Conservation (phyloP, 2,113 vertebrate genomes). For the Eulemur rufifrons region DNA sequence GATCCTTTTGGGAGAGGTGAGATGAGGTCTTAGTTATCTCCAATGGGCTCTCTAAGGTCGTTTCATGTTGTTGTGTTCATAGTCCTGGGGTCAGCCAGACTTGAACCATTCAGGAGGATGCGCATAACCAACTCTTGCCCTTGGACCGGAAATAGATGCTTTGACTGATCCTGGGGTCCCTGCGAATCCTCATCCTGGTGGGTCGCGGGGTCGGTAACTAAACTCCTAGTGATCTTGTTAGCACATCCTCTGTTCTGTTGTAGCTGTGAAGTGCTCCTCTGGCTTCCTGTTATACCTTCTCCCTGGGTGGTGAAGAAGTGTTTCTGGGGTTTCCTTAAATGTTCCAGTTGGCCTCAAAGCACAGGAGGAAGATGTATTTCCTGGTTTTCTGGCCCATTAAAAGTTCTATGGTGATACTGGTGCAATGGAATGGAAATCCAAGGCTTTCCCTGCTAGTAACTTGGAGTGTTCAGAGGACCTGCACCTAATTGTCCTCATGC, state of each 20-base stretch:
- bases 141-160: neutral
- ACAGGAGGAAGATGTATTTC: neutral
- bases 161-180: neutral
- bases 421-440: neutral
- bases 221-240: neutral
- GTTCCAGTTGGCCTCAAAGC: neutral
- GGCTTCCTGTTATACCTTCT: neutral
- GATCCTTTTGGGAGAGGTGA: neutral
- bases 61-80: neutral
- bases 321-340: neutral
- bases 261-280: neutral
- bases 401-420: neutral
- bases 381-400: neutral
- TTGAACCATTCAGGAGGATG: neutral
- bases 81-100: neutral
- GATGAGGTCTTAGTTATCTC: neutral
- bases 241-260: neutral
- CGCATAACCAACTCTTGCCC: neutral
- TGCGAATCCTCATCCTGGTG: neutral
- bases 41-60: neutral
- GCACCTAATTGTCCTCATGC: fast-evolving
- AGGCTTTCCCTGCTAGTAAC: neutral
- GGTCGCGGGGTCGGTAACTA: neutral
- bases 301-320: neutral
- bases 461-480: neutral